These are phyloP conservation scores for Andrena bucephala DNA, from an alignment of 2,888 invertebrate species.

Conservation along the genomic window DNA sequence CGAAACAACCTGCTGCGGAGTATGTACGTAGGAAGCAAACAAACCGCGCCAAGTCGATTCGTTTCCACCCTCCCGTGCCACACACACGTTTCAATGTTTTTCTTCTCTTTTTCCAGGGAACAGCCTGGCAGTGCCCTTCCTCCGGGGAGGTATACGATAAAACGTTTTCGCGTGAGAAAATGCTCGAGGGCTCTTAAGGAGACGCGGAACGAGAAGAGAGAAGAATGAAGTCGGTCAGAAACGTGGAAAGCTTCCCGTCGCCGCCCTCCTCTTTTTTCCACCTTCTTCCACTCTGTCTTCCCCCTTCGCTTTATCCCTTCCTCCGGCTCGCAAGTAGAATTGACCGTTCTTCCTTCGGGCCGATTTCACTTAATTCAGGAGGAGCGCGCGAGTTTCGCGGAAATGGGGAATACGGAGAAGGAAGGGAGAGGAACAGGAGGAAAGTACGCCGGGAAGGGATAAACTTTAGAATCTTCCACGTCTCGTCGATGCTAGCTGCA, in stretches of 20 bases:
- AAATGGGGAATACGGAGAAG: constrained; percentile 44
- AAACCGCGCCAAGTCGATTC: constrained; percentile 53
- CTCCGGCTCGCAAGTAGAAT: constrained; percentile 53
- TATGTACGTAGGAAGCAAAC: constrained; percentile 42
- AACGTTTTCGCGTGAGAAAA: constrained; percentile 75
- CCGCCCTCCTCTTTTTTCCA: constrained; percentile 32
- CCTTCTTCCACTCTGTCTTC: constrained; percentile 24
- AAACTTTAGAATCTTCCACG: constrained; percentile 35
- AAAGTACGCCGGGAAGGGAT: constrained; percentile 34
- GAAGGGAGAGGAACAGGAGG: constrained; percentile 1
- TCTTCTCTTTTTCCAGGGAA: constrained; percentile 18
- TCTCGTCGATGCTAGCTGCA: constrained; percentile 39
- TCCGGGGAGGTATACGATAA: constrained; percentile 51
- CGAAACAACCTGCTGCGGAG: constrained; percentile 43
- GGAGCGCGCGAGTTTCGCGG: constrained; percentile 73
- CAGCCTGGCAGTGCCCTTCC: constrained; percentile 28
- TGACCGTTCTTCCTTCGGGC: constrained; percentile 70
- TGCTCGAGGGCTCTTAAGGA: constrained; percentile 59
- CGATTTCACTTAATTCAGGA: constrained; percentile 74
- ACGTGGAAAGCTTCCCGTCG: constrained; percentile 67
- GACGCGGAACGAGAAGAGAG: constrained; percentile 39
- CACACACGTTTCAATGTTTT: constrained; percentile 26
- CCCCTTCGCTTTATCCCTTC: constrained; percentile 18
- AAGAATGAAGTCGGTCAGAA: constrained; percentile 76
- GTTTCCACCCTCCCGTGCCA: background rate